These are phyloP conservation scores for Nesoenas mayeri DNA, from an alignment of 2,113 vertebrate genomes.

Conservation along the genomic window DNA sequence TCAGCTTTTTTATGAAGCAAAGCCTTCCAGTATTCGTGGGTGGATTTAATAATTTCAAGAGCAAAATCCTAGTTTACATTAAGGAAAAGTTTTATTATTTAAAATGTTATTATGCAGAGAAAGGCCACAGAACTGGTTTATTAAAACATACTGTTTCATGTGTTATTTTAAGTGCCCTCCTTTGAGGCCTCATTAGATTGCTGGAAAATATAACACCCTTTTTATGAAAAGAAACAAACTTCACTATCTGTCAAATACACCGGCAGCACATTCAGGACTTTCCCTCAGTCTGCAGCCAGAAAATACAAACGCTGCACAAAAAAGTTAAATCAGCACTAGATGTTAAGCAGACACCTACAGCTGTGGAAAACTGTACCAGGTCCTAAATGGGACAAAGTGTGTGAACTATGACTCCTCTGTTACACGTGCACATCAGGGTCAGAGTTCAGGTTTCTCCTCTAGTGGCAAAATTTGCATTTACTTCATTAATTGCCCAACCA, in stretches of 20 bases:
- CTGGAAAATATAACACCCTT: background rate
- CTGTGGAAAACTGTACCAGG: background rate
- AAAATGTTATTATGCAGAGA: background rate
- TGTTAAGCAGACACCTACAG: background rate
- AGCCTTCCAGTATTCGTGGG: conserved; percentile 90
- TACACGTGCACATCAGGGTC: background rate
- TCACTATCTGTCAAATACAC: background rate
- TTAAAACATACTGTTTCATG: background rate
- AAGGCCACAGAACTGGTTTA: background rate
- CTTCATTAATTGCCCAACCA: background rate
- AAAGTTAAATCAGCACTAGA: background rate
- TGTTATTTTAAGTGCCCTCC: background rate
- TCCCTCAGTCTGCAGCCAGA: background rate
- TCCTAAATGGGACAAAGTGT: background rate
- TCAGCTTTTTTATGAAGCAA: conserved; percentile 84
- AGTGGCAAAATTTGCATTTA: background rate
- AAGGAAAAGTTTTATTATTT: conserved; percentile 12
- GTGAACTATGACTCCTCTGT: background rate
- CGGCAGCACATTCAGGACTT: background rate
- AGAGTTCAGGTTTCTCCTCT: background rate
- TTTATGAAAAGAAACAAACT: background rate
- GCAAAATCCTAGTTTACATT: conserved; percentile 87
- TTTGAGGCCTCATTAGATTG: background rate
- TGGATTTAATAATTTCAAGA: conserved; percentile 84
- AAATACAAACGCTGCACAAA: rapidly evolving